Evolutionary conservation across 2,797 vertebrate genomes (phyloP).

Genomic region (Acropternis orthonyx): DNA sequence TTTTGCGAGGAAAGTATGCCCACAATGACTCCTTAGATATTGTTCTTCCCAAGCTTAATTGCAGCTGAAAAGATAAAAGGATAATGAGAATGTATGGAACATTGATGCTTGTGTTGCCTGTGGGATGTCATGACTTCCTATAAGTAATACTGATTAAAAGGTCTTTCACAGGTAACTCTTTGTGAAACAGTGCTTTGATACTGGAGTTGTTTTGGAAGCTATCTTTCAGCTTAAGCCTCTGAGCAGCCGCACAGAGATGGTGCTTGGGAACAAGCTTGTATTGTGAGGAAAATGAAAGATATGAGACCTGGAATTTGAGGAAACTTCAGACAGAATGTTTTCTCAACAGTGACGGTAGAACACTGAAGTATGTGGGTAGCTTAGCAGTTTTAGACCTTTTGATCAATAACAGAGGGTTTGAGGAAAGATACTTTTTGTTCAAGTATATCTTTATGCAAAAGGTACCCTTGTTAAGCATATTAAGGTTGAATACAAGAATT

Average conservation of each 20-base stretch:
- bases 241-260: neutral
- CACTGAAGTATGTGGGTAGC: fast-evolving
- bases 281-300: neutral
- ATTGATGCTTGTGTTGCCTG: neutral
- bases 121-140: neutral
- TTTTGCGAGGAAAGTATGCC: neutral
- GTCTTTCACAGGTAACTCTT: neutral
- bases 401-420: neutral
- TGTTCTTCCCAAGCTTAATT: neutral
- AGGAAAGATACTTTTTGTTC: neutral
- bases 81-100: neutral
- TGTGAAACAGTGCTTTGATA: neutral
- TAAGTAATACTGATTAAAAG: neutral
- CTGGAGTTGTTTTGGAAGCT: neutral
- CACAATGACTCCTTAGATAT: neutral
- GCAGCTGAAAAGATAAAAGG: neutral
- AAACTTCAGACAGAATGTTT: neutral
- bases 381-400: neutral
- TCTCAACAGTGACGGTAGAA: neutral
- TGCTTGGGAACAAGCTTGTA: neutral
- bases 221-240: neutral
- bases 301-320: neutral
- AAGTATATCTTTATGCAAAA: neutral
- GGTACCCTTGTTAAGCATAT: fast-evolving
- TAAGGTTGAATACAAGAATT: neutral